Conservation (phyloP, 2,888 invertebrate genomes). For the Beris morrisii region DNA sequence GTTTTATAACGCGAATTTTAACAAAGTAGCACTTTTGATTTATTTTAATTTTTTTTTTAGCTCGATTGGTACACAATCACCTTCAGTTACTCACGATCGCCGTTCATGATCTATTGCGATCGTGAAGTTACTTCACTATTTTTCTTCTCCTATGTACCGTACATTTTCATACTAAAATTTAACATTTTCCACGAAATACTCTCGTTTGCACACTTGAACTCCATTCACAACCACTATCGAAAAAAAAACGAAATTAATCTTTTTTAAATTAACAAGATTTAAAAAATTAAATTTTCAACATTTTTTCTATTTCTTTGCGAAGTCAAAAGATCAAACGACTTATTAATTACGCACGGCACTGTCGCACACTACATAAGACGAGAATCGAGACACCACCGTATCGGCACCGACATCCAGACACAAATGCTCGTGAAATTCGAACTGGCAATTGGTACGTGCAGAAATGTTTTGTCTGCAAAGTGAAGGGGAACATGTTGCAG, state of each 20-base stretch:
- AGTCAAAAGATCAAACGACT: not conserved
- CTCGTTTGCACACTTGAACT: no score
- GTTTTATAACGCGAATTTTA: not conserved
- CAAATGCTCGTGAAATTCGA: no score
- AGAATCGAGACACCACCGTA: not conserved
- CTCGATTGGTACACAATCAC: no score
- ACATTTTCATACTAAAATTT: no score
- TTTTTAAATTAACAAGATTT: slow-evolving; percentile 6
- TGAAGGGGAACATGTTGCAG: slow-evolving; percentile 10
- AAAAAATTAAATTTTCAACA: slow-evolving; percentile 5
- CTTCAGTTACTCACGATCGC: no score
- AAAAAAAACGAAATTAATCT: not conserved
- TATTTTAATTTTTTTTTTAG: not conserved
- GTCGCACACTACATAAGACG: not conserved
- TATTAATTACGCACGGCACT: not conserved
- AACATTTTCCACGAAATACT: no score
- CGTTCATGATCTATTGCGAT: no score
- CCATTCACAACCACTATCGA: not conserved
- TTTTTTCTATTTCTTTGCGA: slow-evolving; percentile 3
- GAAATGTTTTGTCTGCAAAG: slow-evolving; percentile 23
- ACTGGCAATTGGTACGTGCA: not conserved
- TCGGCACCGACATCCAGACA: no score
- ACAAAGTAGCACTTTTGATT: not conserved
- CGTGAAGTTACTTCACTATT: no score
- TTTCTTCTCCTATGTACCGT: no score